A percentile compares a stretch with the other conserved stretches of the same genome.
phyloP scores from a whole-genome alignment of 2,797 vertebrate species.

The Mycteria americana region DNA sequence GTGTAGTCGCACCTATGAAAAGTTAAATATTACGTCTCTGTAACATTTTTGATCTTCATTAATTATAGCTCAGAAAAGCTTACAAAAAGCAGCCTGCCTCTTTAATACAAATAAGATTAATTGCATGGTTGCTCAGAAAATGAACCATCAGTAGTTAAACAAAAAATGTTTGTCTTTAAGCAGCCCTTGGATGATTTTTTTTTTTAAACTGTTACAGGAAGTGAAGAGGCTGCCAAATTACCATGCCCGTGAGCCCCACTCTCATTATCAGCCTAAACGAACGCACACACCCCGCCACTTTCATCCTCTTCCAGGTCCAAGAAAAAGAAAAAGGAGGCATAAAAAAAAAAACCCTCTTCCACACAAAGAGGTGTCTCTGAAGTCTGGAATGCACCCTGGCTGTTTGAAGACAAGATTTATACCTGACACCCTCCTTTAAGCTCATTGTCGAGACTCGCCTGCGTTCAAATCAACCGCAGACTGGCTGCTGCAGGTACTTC shows the following conservation, averaged over 20 bases:
- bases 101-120: constrained; percentile 84
- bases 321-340: constrained; percentile 68
- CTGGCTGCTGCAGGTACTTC: constrained; percentile 84
- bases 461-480: constrained; percentile 87
- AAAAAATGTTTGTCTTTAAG: constrained; percentile 78
- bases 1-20: constrained; percentile 58
- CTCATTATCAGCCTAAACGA: constrained; percentile 90
- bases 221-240: constrained; percentile 84
- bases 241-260: constrained; percentile 81
- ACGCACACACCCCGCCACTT: constrained; percentile 78
- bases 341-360: constrained; percentile 49
- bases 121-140: constrained; percentile 81
- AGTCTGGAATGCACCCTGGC: constrained; percentile 83
- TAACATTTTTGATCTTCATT: constrained; percentile 84
- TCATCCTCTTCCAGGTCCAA: constrained; percentile 83
- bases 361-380: constrained; percentile 79
- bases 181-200: constrained; percentile 69
- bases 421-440: constrained; percentile 81
- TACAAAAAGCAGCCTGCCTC: constrained; percentile 74
- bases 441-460: constrained; percentile 90
- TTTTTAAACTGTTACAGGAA: constrained; percentile 83
- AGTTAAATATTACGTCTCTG: constrained; percentile 74
- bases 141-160: constrained; percentile 79
- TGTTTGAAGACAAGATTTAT: constrained; percentile 87
- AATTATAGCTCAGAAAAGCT: constrained; percentile 80